Evolutionary conservation across 2,113 vertebrate genomes (phyloP).

Genomic region (Sinocyclocheilus maitianheensis): DNA sequence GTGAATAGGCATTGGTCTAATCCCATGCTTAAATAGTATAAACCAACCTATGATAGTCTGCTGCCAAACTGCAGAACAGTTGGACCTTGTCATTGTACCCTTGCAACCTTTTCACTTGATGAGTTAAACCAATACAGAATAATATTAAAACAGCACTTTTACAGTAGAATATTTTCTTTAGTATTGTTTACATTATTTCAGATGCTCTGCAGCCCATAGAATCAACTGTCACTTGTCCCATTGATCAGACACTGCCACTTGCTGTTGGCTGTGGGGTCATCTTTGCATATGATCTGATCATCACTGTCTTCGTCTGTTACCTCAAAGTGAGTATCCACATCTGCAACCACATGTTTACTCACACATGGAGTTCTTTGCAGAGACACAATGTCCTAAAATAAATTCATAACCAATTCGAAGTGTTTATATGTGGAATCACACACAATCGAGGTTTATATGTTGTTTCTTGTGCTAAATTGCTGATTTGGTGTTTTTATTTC

Average conservation of each 20-base stretch:
- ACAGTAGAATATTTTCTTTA: neutral
- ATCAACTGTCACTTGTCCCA: neutral
- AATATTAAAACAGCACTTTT: neutral
- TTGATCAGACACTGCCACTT: neutral
- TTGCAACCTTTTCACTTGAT: neutral
- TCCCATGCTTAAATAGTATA: neutral
- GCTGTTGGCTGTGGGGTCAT: neutral
- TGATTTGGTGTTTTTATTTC: constrained; percentile 32
- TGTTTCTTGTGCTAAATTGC: neutral
- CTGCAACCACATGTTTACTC: neutral
- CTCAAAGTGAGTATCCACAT: constrained; percentile 40
- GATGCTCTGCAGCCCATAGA: neutral
- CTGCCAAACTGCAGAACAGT: too few relatives aligned
- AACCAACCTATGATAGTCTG: neutral
- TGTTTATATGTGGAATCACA: neutral
- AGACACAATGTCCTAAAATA: neutral
- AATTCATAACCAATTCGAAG: neutral
- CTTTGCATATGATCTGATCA: constrained; percentile 12
- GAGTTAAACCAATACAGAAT: neutral
- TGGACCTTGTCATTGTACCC: neutral
- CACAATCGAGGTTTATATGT: neutral
- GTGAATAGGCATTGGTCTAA: neutral
- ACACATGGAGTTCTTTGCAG: neutral
- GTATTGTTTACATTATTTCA: neutral
- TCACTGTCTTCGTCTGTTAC: constrained; percentile 13